Evolutionary conservation across 2,888 invertebrate genomes (phyloP).

Genomic region (Merodon equestris): DNA sequence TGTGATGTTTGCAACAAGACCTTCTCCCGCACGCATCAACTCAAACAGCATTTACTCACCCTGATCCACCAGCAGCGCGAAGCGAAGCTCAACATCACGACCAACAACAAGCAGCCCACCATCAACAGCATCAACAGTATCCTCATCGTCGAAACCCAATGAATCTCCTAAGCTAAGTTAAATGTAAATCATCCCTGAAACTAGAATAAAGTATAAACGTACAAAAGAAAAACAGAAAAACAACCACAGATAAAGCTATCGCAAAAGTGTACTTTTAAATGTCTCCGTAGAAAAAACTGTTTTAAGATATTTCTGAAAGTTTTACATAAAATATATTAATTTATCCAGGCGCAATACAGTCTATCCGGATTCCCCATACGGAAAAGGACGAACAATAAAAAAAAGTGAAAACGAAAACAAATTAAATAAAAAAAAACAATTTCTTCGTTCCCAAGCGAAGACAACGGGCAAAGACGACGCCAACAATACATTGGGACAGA

Average conservation of each 20-base stretch:
- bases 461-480: conserved; percentile 40
- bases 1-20: conserved; percentile 76
- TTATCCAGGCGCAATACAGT: conserved; percentile 62
- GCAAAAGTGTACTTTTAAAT: conserved; percentile 53
- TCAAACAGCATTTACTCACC: conserved; percentile 76
- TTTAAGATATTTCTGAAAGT: conserved; percentile 42
- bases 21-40: conserved; percentile 76
- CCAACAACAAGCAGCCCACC: neutral
- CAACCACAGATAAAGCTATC: conserved; percentile 52
- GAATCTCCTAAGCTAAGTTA: neutral
- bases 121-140: neutral
- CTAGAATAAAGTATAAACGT: conserved; percentile 1
- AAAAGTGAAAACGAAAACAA: conserved; percentile 17
- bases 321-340: conserved; percentile 64
- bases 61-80: conserved; percentile 76
- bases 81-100: conserved; percentile 21
- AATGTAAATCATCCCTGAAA: neutral
- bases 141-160: neutral
- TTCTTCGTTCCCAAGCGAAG: conserved; percentile 15
- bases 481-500: conserved; percentile 43
- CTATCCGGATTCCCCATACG: conserved; percentile 15
- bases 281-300: conserved; percentile 50
- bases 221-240: conserved; percentile 25
- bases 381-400: conserved; percentile 22
- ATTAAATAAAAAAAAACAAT: conserved; percentile 1